phyloP scores from a whole-genome alignment of 2,888 invertebrate species.

The Ochropleura plecta region DNA sequence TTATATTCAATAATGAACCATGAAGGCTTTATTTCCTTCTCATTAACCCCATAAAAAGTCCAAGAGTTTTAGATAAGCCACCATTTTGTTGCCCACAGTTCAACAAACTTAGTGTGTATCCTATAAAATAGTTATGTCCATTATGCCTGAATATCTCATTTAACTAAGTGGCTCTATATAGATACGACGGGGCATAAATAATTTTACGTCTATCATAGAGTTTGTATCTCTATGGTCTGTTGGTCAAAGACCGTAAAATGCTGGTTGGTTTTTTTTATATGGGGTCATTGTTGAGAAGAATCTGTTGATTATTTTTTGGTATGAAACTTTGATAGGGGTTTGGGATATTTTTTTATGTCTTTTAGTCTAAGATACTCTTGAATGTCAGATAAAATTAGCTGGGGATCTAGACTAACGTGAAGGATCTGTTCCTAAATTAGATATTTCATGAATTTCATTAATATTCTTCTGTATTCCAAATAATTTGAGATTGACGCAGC shows the following conservation, averaged over 20 bases:
- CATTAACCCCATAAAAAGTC: constrained; percentile 32
- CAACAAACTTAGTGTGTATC: constrained; percentile 43
- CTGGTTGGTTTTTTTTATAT: constrained; percentile 24
- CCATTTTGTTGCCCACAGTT: constrained; percentile 39
- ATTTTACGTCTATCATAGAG: constrained; percentile 52
- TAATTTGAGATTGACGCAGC: not conserved
- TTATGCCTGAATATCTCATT: constrained; percentile 54
- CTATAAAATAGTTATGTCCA: constrained; percentile 57
- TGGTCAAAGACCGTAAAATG: constrained; percentile 39
- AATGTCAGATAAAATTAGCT: not conserved
- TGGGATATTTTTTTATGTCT: not conserved
- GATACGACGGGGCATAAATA: constrained; percentile 57
- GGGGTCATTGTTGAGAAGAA: not conserved
- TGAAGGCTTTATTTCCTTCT: constrained; percentile 8
- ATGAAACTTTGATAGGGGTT: not conserved
- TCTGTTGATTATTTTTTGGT: not conserved
- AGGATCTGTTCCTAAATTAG: not conserved
- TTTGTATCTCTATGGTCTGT: constrained; percentile 27
- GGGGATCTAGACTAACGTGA: not conserved
- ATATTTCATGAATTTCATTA: not conserved
- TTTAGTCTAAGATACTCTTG: not conserved
- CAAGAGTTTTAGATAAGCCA: constrained; percentile 33
- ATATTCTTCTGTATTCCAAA: not conserved
- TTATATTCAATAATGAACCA: constrained; percentile 12
- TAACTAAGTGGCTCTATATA: constrained; percentile 57